phyloP scores from a whole-genome alignment of 2,888 invertebrate genomes.

The Diaphora mendica region DNA sequence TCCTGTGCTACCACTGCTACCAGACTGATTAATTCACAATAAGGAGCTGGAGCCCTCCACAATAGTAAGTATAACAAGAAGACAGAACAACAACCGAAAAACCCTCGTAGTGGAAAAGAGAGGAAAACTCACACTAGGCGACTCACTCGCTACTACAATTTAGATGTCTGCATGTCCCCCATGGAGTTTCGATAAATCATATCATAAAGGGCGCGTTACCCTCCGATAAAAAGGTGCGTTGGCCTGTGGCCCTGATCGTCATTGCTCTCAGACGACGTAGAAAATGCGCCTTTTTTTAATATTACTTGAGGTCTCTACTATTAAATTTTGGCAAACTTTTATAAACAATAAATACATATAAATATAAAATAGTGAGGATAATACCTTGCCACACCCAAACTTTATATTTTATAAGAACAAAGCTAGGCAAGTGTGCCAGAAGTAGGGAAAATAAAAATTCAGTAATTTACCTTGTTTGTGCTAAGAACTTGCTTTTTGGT shows the following conservation, averaged over 20 bases:
- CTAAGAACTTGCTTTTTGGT: background rate
- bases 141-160: too few relatives aligned
- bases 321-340: background rate
- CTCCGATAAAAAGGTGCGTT: background rate
- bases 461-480: conserved; percentile 1
- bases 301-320: background rate
- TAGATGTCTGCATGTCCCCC: too few relatives aligned
- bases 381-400: background rate
- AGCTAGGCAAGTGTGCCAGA: background rate
- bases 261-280: background rate
- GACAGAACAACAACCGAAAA: background rate
- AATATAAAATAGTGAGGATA: background rate
- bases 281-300: background rate
- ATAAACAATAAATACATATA: too few relatives aligned
- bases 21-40: background rate
- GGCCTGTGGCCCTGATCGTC: background rate
- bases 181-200: background rate
- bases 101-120: too few relatives aligned
- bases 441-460: background rate
- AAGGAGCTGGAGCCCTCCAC: background rate
- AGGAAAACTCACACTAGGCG: too few relatives aligned
- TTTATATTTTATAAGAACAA: background rate
- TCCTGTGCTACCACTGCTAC: background rate
- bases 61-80: background rate
- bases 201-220: background rate